phyloP scores from a whole-genome alignment of 2,113 vertebrate species.

The Onychorhynchus coronatus region DNA sequence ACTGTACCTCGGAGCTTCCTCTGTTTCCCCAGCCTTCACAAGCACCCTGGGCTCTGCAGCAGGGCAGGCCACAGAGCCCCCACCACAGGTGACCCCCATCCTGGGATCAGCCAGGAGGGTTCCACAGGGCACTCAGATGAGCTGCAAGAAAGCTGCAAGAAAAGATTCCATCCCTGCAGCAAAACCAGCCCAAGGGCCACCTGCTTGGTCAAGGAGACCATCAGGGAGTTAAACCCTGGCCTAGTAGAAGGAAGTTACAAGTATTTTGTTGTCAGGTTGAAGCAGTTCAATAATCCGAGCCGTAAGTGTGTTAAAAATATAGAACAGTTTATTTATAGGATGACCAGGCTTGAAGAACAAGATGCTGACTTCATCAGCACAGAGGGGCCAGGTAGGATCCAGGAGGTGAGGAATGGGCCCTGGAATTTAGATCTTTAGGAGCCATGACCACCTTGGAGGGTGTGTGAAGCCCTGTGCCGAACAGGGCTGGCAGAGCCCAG shows the following conservation, averaged over 20 bases:
- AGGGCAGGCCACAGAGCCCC: neutral
- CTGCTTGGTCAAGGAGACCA: neutral
- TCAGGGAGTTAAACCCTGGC: neutral
- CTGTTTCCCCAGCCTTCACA: neutral
- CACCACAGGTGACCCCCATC: neutral
- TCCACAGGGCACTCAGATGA: neutral
- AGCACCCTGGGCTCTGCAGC: neutral
- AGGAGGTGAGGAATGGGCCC: neutral
- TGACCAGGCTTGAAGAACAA: neutral
- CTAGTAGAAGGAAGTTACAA: neutral
- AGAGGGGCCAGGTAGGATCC: neutral
- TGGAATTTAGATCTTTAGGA: neutral
- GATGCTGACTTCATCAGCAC: neutral
- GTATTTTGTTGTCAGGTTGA: neutral
- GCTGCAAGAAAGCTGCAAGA: neutral
- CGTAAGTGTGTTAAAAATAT: neutral
- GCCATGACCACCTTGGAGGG: neutral
- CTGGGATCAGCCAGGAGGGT: neutral
- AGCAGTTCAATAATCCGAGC: neutral
- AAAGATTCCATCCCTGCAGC: neutral
- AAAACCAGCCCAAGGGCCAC: neutral
- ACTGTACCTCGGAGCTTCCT: neutral
- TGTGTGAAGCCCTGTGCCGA: neutral
- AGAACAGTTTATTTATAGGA: conserved; percentile 39
- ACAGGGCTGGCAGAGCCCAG: neutral